These are phyloP conservation scores for Rhinichthys osculus DNA, from an alignment of 2,797 vertebrate genomes.

Conservation along the genomic window DNA sequence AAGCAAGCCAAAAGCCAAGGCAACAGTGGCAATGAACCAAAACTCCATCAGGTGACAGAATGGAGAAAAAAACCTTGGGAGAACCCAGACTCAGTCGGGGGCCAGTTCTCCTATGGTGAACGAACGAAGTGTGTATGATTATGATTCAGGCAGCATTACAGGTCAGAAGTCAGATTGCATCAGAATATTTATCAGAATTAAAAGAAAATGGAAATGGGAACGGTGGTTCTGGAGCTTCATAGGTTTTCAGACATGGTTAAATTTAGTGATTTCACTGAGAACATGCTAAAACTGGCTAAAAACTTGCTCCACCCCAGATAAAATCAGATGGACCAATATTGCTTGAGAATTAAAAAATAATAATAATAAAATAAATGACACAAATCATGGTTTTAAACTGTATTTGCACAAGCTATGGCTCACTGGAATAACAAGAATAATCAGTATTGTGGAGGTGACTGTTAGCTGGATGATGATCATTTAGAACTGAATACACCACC, in stretches of 20 bases:
- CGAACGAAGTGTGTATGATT: too few relatives aligned
- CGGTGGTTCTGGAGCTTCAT: not conserved
- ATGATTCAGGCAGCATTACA: too few relatives aligned
- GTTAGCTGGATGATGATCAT: conserved; percentile 14
- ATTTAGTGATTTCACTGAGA: not conserved
- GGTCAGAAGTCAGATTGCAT: too few relatives aligned
- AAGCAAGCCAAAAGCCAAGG: too few relatives aligned
- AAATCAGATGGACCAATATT: not conserved
- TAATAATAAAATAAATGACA: not conserved
- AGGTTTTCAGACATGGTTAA: not conserved
- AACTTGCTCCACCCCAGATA: not conserved
- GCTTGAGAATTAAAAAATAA: not conserved
- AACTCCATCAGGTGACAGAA: too few relatives aligned
- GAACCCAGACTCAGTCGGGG: too few relatives aligned
- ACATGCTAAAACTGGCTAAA: not conserved
- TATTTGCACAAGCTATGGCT: not conserved
- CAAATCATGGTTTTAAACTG: not conserved
- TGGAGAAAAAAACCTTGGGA: too few relatives aligned
- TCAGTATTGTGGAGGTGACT: not conserved
- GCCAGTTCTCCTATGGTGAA: too few relatives aligned
- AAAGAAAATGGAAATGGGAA: not conserved
- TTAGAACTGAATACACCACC: conserved; percentile 30
- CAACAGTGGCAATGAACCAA: too few relatives aligned
- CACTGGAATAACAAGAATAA: not conserved
- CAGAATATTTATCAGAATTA: too few relatives aligned